These are phyloP conservation scores for Hirudinaria manillensis DNA, from an alignment of 2,888 invertebrate genomes.

Conservation along the genomic window DNA sequence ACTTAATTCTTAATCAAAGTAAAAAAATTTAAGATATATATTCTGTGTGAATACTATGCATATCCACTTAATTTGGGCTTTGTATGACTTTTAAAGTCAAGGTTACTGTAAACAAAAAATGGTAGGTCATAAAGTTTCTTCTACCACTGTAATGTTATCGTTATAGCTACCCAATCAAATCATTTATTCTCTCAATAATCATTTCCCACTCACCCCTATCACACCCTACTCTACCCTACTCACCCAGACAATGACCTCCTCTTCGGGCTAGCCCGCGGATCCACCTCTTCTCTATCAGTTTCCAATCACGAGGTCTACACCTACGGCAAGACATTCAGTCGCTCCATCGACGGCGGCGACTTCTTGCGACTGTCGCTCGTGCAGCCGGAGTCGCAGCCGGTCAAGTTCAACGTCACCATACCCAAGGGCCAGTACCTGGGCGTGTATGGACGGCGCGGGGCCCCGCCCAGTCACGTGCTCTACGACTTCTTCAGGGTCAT, in stretches of 20 bases:
- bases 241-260: not conserved
- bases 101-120: too few species aligned
- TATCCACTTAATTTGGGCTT: too few species aligned
- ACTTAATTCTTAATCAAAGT: too few species aligned
- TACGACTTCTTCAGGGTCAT: constrained; percentile 91
- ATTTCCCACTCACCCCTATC: not conserved
- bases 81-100: too few species aligned
- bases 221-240: not conserved
- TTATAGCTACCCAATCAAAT: too few species aligned
- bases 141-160: too few species aligned
- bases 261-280: not conserved
- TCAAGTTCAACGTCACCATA: constrained; percentile 81
- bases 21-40: too few species aligned
- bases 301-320: constrained; percentile 56
- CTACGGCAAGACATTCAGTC: constrained; percentile 77
- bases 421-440: constrained; percentile 62
- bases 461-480: constrained; percentile 88
- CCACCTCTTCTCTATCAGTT: not conserved
- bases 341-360: constrained; percentile 84
- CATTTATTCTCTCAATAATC: not conserved
- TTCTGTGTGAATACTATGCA: too few species aligned
- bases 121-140: too few species aligned
- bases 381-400: constrained; percentile 85
- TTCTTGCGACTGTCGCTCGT: constrained; percentile 93
- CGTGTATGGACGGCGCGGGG: constrained; percentile 79